phyloP scores from a whole-genome alignment of 2,888 invertebrate species.

The Caenorhabditis doughertyi region DNA sequence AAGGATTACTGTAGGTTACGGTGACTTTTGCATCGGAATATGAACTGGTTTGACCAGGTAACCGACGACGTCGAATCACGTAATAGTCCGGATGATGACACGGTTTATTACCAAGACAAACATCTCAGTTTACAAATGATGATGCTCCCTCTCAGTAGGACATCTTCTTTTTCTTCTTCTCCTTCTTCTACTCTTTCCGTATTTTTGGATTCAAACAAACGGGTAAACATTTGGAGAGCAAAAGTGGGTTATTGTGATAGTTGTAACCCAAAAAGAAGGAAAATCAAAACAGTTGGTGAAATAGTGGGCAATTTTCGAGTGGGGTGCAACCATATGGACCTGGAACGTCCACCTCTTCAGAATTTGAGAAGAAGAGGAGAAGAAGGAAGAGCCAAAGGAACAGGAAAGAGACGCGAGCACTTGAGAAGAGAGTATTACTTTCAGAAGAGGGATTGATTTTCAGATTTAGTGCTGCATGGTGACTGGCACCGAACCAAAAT shows the following conservation, averaged over 20 bases:
- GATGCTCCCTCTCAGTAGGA: conserved; percentile 10
- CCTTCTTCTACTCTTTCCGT: background rate
- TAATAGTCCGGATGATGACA: conserved; percentile 45
- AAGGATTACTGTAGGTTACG: conserved; percentile 36
- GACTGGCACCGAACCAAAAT: conserved; percentile 15
- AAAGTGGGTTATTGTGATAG: conserved; percentile 55
- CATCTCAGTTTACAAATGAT: conserved; percentile 49
- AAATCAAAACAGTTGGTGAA: conserved; percentile 63
- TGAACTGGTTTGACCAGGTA: conserved; percentile 19
- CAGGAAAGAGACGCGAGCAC: conserved; percentile 24
- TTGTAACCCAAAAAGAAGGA: conserved; percentile 18
- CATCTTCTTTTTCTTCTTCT: background rate
- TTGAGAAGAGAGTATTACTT: conserved; percentile 54
- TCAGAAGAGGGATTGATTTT: conserved; percentile 41
- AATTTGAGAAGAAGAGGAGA: conserved; percentile 45
- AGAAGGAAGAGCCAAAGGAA: background rate
- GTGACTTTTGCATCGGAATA: conserved; percentile 22
- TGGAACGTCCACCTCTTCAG: conserved; percentile 55
- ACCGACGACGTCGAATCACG: conserved; percentile 10
- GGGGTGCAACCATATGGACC: conserved; percentile 49
- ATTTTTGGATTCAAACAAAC: conserved; percentile 25
- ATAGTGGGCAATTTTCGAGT: conserved; percentile 65
- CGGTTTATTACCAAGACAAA: conserved; percentile 20
- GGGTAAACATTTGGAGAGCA: conserved; percentile 50
- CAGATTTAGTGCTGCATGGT: conserved; percentile 16